Base-by-base conservation (phyloP, 2,797 vertebrate species). In the Limnodromus scolopaceus region DNA sequence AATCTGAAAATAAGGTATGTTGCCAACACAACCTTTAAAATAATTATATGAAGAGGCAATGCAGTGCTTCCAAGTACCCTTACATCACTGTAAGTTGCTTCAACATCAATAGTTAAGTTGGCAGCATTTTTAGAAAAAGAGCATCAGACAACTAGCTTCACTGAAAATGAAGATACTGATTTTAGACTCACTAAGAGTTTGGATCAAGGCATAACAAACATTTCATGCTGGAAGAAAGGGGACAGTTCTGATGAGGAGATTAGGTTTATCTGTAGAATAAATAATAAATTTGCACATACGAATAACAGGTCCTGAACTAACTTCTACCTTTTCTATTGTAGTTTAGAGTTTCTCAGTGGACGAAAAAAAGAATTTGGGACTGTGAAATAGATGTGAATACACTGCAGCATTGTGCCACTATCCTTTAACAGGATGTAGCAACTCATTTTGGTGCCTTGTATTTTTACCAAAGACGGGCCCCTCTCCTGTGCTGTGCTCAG, bases 41-140 rank as follows among this genome's bases (percentile, higher is more conserved):
- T 87, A 94, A 93, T 94, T 93, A 74, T 15, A 48, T 46, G 64
- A 94, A 88, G 83, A 90, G 83, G 57, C 64, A 87, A 57, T 94
- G 41, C 55, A 87, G 64, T 92, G 74, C 36, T 94, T 90, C 83
- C 64, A 85, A 84, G 77, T 71, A 93, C 57, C 27, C 41, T 92
- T 80, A 74, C 34, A 58, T 74, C 60, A 70, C 43, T 46, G 6
- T 86, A 63, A 84, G 45, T 82, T 95, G 25, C 55, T 95, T 95
- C 82, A 95, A 76, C 24, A 77, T 78, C 61, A 71, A 5, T 27
- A 81, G 66, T 66, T 82, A 46, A 5, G 87, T 32, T 70, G 58
- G 70, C 66, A 90, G 51, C 19, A 66, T 45, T 79, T 92, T 85
- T 41, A 90, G 51, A 92, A 60, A 92, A 79, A 87, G n/a, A 0